Evolutionary conservation across 37 sponge, comb jelly and placozoan genomes (phyloP).

Genomic region (Spongilla lacustris): DNA sequence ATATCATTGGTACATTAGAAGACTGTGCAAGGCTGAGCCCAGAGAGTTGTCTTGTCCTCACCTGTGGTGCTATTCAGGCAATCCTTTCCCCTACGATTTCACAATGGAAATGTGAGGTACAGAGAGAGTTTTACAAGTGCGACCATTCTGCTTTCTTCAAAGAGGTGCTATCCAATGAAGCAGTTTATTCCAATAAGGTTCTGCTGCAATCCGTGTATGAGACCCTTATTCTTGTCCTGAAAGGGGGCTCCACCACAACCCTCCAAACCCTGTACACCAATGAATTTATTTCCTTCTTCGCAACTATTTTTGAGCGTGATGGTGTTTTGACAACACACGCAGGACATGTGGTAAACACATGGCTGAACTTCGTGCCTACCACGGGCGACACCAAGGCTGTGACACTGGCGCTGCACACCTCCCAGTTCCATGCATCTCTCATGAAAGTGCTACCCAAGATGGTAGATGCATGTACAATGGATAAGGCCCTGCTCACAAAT

Average conservation of each 20-base stretch:
- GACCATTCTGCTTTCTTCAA: constrained; percentile 42
- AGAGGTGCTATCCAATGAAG: constrained; percentile 36
- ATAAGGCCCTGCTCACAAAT: background rate
- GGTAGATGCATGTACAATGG: background rate
- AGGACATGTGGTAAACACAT: constrained; percentile 5
- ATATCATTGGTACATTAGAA: constrained; percentile 15
- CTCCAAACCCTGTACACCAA: background rate
- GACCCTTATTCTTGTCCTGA: constrained; percentile 35
- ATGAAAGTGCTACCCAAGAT: constrained; percentile 2
- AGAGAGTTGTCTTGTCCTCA: background rate
- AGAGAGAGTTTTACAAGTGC: background rate
- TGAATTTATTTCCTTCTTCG: constrained; percentile 35
- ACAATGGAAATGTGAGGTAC: too few species aligned
- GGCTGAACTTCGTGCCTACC: constrained; percentile 35
- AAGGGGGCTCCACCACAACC: background rate
- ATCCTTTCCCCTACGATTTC: background rate
- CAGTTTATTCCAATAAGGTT: constrained; percentile 5
- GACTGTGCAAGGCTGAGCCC: constrained; percentile 22
- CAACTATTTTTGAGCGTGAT: constrained; percentile 33
- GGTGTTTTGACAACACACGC: background rate
- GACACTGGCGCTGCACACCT: background rate
- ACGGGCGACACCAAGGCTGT: constrained; percentile 20
- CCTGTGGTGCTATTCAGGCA: constrained; percentile 39
- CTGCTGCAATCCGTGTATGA: constrained; percentile 31
- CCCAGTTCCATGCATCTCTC: constrained; percentile 32